Conservation (phyloP, 2,797 vertebrate species). For the Pangasius krempfi region DNA sequence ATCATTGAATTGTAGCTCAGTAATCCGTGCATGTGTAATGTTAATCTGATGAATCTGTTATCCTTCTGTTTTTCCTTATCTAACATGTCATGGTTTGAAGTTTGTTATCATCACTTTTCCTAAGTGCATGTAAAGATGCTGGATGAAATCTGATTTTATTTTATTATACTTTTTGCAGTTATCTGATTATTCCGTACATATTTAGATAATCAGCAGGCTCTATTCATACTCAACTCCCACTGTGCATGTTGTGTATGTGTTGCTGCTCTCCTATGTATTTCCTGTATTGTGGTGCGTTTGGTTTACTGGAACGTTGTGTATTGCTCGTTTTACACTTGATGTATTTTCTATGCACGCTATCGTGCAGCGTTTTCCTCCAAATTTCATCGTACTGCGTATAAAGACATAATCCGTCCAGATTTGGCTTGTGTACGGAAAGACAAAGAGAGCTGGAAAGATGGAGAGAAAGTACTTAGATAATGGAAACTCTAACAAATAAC, state of each 20-base stretch:
- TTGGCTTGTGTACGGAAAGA: not conserved
- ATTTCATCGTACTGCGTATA: not conserved
- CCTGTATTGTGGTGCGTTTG: conserved; percentile 3
- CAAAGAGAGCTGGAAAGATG: not conserved
- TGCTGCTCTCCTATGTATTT: conserved; percentile 15
- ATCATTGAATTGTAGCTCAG: not conserved
- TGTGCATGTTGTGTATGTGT: not conserved
- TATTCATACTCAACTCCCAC: not conserved
- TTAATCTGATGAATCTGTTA: not conserved
- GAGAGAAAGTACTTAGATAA: not conserved
- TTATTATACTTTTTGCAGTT: not conserved
- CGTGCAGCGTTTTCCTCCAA: not conserved
- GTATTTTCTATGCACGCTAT: not conserved
- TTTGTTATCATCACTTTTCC: not conserved
- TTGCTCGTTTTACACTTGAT: not conserved
- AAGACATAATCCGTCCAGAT: not conserved
- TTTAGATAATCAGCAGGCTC: too few relatives aligned
- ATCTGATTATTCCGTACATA: not conserved
- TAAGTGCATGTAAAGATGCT: not conserved
- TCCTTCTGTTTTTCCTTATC: not conserved
- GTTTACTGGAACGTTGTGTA: not conserved
- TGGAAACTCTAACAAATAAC: not conserved
- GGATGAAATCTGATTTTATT: not conserved
- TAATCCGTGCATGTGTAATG: not conserved
- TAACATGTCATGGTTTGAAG: not conserved